A percentile compares a stretch with the other conserved stretches of the same genome.
Evolutionary conservation across 2,113 vertebrate species (phyloP).

Genomic region (Zosterops pallidus): DNA sequence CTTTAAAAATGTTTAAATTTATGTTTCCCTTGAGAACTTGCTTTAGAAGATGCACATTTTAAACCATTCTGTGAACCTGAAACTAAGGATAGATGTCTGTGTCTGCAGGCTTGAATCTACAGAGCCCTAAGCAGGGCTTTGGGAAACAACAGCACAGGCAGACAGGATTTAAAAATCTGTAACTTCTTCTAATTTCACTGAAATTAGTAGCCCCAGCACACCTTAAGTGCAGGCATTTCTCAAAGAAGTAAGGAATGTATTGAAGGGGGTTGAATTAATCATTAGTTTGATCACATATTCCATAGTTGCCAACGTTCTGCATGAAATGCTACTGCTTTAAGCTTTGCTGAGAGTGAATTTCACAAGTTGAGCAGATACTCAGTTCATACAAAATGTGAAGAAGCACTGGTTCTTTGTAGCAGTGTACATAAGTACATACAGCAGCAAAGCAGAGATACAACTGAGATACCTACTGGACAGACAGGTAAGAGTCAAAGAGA

Average conservation of each 20-base stretch:
- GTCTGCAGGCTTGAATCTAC: background rate
- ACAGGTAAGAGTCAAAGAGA: background rate
- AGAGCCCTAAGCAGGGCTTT: background rate
- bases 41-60: background rate
- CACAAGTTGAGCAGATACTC: background rate
- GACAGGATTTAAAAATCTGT: background rate
- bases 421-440: background rate
- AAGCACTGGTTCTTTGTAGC: background rate
- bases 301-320: background rate
- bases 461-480: background rate
- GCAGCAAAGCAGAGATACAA: background rate
- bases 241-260: background rate
- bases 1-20: background rate
- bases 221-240: background rate
- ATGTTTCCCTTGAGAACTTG: background rate
- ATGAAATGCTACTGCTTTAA: background rate
- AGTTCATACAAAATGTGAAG: background rate
- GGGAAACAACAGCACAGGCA: background rate
- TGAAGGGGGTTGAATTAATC: background rate
- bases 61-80: background rate
- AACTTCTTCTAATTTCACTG: background rate
- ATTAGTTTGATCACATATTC: background rate
- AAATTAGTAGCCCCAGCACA: background rate
- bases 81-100: background rate
- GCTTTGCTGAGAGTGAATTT: background rate